Evolutionary conservation across 2,113 vertebrate species (phyloP), one percentile per base, ranked within the genome.

Genomic region (Delphinus delphis): DNA sequence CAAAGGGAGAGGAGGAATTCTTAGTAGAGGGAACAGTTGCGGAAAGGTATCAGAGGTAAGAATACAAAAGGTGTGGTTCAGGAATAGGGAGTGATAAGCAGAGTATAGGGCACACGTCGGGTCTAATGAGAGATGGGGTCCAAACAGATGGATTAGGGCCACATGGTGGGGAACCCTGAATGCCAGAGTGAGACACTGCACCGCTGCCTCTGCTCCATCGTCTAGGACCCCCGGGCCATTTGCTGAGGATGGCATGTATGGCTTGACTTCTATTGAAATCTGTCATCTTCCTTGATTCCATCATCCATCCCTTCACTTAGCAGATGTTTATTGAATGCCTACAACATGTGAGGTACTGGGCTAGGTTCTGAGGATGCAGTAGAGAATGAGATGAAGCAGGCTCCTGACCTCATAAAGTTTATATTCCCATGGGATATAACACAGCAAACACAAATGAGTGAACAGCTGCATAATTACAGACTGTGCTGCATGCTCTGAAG

Each of bases 91-190:
- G 23, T n/a, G 8, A 23, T 47, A 94, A 76, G 20, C 11, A 33
- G 44, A 60, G 8, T 20, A 26, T 7, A 47, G 47, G 12, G 25
- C 44, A 44, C 38, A 38, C 0, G 6, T 10, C 11, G 4, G 23
- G 21, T 25, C 12, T 63, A 73, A 83, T 62, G 11, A 63, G 28
- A 81, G 3, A 47, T n/a, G 18, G 25, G 28, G 14, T 18, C 7
- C 20, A 55, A 79, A 62, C 65, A 26, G 47, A 71, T 3, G 68
- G 65, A 68, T 76, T 62, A 77, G 25, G 36, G 53, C 1, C 17
- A n/a, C 14, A 1, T 0, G 8, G 26, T 6, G 6, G 23, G 21
- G 9, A 77, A 0, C 12, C 53, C 53, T 20, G 13, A 50, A 15
- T 44, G 7, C 81, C 65, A 63, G 81, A 76, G 63, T 38, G 38